phyloP scores from a whole-genome alignment of 2,888 invertebrate genomes.

The Polylopha cassiicola region DNA sequence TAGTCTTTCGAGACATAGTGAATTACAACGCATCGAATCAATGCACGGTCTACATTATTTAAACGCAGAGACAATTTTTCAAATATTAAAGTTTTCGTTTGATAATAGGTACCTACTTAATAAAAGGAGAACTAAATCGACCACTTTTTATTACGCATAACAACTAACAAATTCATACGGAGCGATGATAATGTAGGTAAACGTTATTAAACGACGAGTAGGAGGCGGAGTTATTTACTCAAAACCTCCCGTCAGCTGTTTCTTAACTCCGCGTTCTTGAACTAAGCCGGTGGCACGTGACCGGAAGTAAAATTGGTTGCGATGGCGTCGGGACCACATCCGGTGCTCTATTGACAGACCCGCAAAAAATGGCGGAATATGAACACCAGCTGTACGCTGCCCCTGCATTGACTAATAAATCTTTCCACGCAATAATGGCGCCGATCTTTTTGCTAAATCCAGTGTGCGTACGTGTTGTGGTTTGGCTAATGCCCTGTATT shows the following conservation, averaged over 20 bases:
- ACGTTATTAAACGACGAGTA: too few relatives aligned
- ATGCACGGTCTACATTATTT: too few relatives aligned
- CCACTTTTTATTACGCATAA: too few relatives aligned
- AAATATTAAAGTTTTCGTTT: too few relatives aligned
- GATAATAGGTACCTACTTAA: too few relatives aligned
- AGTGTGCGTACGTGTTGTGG: conserved; percentile 58
- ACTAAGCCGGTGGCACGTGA: conserved; percentile 29
- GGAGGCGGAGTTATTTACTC: conserved; percentile 18
- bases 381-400: conserved; percentile 31
- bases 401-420: conserved; percentile 45
- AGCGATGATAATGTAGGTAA: too few relatives aligned
- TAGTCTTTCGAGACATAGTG: too few relatives aligned
- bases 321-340: conserved; percentile 32
- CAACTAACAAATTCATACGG: too few relatives aligned
- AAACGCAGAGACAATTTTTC: too few relatives aligned
- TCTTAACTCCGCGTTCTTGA: conserved; percentile 10
- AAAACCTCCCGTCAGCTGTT: conserved; percentile 18
- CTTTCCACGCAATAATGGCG: conserved; percentile 45
- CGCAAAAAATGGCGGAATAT: conserved; percentile 37
- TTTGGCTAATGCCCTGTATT: conserved; percentile 57
- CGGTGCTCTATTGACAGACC: conserved; percentile 36
- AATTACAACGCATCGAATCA: too few relatives aligned
- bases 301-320: conserved; percentile 35
- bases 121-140: too few relatives aligned
- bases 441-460: conserved; percentile 57